phyloP scores from a whole-genome alignment of 2,113 vertebrate genomes.

The Ctenomys sociabilis region DNA sequence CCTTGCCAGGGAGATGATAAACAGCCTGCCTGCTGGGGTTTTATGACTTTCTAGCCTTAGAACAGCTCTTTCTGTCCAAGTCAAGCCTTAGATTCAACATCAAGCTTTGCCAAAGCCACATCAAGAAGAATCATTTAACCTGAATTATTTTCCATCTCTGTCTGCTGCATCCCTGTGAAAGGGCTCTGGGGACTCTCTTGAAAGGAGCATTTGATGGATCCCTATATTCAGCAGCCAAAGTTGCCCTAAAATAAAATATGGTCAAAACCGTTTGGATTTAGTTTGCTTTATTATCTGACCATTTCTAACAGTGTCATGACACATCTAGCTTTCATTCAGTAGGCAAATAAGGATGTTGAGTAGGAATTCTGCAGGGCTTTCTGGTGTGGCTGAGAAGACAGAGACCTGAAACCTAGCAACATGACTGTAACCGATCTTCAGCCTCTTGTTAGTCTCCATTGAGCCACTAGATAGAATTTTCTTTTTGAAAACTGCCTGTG shows the following conservation, averaged over 20 bases:
- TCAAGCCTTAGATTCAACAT: constrained; percentile 26
- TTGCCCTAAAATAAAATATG: not conserved
- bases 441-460: not conserved
- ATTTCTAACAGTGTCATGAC: not conserved
- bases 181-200: not conserved
- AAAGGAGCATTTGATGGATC: not conserved
- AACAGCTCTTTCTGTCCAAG: constrained; percentile 54
- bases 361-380: not conserved
- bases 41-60: constrained; percentile 70
- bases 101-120: constrained; percentile 52
- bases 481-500: not conserved
- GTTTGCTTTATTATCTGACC: constrained; percentile 30
- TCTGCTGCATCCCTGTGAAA: not conserved
- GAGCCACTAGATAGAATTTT: not conserved
- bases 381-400: not conserved
- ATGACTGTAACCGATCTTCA: not conserved
- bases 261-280: not conserved
- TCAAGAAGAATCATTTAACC: constrained; percentile 22
- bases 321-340: not conserved
- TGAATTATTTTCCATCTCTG: constrained; percentile 60
- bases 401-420: not conserved
- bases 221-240: not conserved
- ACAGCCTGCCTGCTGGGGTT: constrained; percentile 62
- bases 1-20: constrained; percentile 55
- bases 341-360: no score